phyloP scores from a whole-genome alignment of 2,888 invertebrate species.

The Antheraea yamamai region DNA sequence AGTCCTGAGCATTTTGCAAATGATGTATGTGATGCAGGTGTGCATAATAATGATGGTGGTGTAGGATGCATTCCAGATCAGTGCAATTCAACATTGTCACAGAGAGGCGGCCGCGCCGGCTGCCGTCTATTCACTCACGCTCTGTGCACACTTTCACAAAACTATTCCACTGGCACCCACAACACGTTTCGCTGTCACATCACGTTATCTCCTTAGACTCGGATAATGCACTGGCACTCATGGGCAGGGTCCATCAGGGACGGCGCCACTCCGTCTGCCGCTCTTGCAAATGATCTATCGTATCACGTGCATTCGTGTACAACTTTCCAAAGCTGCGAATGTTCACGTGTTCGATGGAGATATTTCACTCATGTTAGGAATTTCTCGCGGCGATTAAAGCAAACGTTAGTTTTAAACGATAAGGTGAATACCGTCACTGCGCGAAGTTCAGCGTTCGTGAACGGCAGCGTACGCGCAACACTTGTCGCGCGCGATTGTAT shows the following conservation, averaged over 20 bases:
- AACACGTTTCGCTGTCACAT: conserved; percentile 77
- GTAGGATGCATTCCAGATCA: conserved; percentile 89
- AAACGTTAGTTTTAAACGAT: conserved; percentile 62
- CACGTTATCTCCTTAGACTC: conserved; percentile 75
- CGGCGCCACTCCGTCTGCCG: conserved; percentile 70
- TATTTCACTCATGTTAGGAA: conserved; percentile 61
- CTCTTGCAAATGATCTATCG: conserved; percentile 48
- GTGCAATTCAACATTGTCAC: conserved; percentile 88
- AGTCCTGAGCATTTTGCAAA: conserved; percentile 84
- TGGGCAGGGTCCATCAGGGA: conserved; percentile 50
- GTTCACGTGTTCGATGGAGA: conserved; percentile 47
- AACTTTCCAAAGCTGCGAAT: conserved; percentile 48
- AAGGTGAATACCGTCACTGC: conserved; percentile 55
- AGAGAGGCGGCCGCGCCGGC: conserved; percentile 62
- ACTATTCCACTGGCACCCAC: conserved; percentile 76
- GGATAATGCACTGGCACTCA: conserved; percentile 53
- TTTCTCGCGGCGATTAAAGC: conserved; percentile 46
- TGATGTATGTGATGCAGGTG: conserved; percentile 88
- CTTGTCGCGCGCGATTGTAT: conserved; percentile 72
- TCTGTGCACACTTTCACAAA: conserved; percentile 80
- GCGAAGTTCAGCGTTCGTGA: conserved; percentile 55
- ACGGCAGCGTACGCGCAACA: conserved; percentile 73
- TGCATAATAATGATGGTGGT: conserved; percentile 88
- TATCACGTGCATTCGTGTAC: conserved; percentile 58
- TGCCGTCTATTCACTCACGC: conserved; percentile 66